Conservation (phyloP, 2,797 vertebrate species). For the Pipistrellus pygmaeus region DNA sequence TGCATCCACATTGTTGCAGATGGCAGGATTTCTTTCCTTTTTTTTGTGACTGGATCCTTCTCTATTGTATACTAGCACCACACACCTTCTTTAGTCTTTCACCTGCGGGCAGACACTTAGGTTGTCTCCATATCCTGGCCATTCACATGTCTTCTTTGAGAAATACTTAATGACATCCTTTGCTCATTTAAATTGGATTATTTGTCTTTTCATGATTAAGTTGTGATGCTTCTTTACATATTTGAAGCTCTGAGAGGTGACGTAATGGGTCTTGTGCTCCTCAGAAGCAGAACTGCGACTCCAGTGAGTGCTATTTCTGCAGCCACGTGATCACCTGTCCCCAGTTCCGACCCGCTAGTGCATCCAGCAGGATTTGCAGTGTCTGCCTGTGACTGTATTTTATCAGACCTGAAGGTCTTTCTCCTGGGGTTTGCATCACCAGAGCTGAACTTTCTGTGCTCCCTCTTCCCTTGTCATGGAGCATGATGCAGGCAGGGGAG, state of each 20-base stretch:
- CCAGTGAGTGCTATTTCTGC: not conserved
- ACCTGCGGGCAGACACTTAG: not conserved
- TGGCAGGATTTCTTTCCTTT: not conserved
- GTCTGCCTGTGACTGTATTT: not conserved
- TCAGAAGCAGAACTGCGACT: not conserved
- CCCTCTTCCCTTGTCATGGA: too few species aligned
- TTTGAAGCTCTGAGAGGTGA: not conserved
- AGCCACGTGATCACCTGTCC: not conserved
- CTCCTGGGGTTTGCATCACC: not conserved
- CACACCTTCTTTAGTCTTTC: not conserved
- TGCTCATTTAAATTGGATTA: not conserved
- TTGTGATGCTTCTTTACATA: not conserved
- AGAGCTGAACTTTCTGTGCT: not conserved
- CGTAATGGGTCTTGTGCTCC: not conserved
- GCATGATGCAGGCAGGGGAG: not conserved
- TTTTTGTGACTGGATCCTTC: not conserved
- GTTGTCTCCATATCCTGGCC: not conserved
- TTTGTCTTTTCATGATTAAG: not conserved
- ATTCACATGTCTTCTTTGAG: not conserved
- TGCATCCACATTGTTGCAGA: not conserved
- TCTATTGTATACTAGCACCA: not conserved
- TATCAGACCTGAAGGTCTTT: not conserved
- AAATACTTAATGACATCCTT: not conserved
- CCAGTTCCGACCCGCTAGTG: not conserved
- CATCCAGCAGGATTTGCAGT: not conserved